Base-by-base conservation (phyloP, 2,888 invertebrate genomes). In the Argynnis bischoffii region DNA sequence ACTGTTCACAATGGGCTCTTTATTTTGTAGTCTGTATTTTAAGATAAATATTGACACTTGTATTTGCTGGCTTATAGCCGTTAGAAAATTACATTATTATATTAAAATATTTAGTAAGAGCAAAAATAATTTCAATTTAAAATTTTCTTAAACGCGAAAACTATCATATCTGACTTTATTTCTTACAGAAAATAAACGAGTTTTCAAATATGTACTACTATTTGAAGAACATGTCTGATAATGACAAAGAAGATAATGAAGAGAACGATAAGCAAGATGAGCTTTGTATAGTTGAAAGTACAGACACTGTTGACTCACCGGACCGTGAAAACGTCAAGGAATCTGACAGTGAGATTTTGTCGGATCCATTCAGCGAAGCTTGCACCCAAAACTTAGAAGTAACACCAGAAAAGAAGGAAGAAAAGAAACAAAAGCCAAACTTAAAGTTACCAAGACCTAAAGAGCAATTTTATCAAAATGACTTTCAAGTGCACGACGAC, bases 181-280 rank as follows among this genome's bases (percentile, higher is more conserved):
- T 75, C 75, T 93, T 93, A 60, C 92, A 96, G 96, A 96, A 97
- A 95, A 97, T 97, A 93, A 96, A 96, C 84, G 97, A 97, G 85
- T 96, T 97, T 81, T 95, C 96, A 63, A 97, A 95, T 81, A 96
- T 97, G 95, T 97, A 97, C 84, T 95, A 96, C 78, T 97, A 97
- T 84, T 93, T 97, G 78, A 97, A 97, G 86, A 96, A 96, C 73
- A 95, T 97, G 87, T 95, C 95, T 51, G 93, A 93, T 74, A 92
- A 90, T 67, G 88, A 92, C 65, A 93, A 93, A 76, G 94, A 95
- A 71, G 94, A 94, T 55, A 84, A 86, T 1, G 85, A 88, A 55
- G 87, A 89, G 68, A 88, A 94, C 63, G 86, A 89, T 13, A 51
- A 92, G 13, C 82, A 93, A 56, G 85, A 90, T 66, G 77, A 88